Evolutionary conservation across 2,797 vertebrate species (phyloP), one percentile per base, ranked within the genome.

Genomic region (Argentina silus): DNA sequence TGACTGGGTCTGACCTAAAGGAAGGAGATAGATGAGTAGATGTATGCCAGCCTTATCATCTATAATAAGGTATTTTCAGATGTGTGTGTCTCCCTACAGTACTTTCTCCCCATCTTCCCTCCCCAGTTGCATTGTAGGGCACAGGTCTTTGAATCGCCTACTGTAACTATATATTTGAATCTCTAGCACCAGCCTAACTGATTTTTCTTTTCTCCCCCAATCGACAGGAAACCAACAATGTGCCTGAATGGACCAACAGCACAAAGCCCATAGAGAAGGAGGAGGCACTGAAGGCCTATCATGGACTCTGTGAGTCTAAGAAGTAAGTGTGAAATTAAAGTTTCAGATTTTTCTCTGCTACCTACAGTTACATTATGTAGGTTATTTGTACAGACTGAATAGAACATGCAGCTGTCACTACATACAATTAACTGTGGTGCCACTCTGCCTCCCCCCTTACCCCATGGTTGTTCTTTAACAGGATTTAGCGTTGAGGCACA

Each of bases 261-360:
- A 93, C 93, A 69, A 93, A 91, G 77, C 88, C 94, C 0, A 44
- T 93, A 3, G 94, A 96, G 61, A 90, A 90, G 78, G 94, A 96
- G 8, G 94, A 96, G 0, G 93, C 85, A 0, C 87, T 95, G 0
- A 87, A 91, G 73, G 93, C 92, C 0, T 95, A 96, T 65, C 93
- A 95, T 1, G 95, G 94, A 4, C 87, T 97, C 74, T 92, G 88
- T 0, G 93, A 97, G 90, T 94, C 96, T 0, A 98, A 97, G 69
- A 93, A 92, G 97, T 98, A 93, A 91, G 93, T 72, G 53, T 21
- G 42, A 36, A 43, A 6, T 14, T 11, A 7, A 12, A 27, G 21
- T 27, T 61, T 7, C 27, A 36, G 11, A 3, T 11, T 51, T 51
- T 51, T 14, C 59, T 27, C 59, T 36, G 23, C 59, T 14, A 15